Base-by-base conservation (phyloP, 1,140 invertebrate genomes). In the Listronotus bonariensis region DNA sequence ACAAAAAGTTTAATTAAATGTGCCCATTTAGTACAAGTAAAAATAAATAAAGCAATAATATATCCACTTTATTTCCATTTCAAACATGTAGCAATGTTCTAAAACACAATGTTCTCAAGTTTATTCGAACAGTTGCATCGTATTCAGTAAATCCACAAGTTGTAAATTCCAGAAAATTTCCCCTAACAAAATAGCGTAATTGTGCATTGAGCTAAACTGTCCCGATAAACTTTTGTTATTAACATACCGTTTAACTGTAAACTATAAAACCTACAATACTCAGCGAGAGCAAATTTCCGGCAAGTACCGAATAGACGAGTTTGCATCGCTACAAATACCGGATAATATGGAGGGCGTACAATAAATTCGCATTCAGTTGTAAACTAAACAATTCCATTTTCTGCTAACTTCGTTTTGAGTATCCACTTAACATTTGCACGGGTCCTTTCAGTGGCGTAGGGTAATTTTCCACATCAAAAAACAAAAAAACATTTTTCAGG, bases 221-320 rank as follows among this genome's bases (percentile, higher is more conserved):
- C 55, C 31, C 55, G 17, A 58, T 58, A 60, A 45, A 60, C 57
- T 60, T 60, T 60, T 51, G 57, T 49, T 40, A 60, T 60, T 60
- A 60, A 41, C 57, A 60, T 60, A 45, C 57, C 57, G 45, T 60
- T 60, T 60, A 60, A 52, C 57, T 51, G 45, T 17, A 60, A 58
- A 60, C 57, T 60, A 51, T 26, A 60, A 52, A 51, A 60, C 48
- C 42, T 48, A 48, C 57, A 52, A 52, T 40, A 34, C 57, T 31
- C 31, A 46, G 31, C 32, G 26, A 31, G 18, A 59, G 11, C 18
- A 57, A 45, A 57, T 57, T 46, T 45, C 41, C 55, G 55, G 42
- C 15, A 55, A 55, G 43, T 42, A 31, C n/a, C 55, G 38, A 57
- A 45, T 46, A 46, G 31, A 31, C 31, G 31, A 14, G 14, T 36